Percentiles rank a stretch among this genome's conserved stretches.
phyloP scores from a whole-genome alignment of 2,113 vertebrate species.

The Nycticryphes semicollaris region DNA sequence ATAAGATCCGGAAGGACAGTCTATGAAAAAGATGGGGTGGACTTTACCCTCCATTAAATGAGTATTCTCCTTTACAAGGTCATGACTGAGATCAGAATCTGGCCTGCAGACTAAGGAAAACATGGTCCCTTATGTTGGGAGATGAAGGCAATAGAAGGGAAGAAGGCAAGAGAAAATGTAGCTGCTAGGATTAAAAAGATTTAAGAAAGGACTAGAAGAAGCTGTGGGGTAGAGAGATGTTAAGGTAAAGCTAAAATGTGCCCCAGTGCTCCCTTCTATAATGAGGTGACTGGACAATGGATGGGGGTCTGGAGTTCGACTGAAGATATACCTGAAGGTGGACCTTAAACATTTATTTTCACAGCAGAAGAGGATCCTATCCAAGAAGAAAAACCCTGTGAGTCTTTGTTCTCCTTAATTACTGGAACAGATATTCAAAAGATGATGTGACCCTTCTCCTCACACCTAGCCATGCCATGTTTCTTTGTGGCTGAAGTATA shows the following conservation, averaged over 20 bases:
- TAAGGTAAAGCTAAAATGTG: not conserved
- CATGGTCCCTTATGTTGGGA: accelerated
- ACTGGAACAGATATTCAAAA: not conserved
- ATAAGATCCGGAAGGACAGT: not conserved
- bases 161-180: not conserved
- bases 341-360: not conserved
- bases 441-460: not conserved
- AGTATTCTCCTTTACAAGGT: not conserved
- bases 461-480: not conserved
- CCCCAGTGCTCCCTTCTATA: not conserved
- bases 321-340: not conserved
- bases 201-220: not conserved
- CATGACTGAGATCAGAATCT: not conserved
- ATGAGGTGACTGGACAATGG: not conserved
- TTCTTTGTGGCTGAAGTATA: not conserved
- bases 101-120: not conserved
- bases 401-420: not conserved
- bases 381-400: not conserved
- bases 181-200: not conserved
- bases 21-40: not conserved
- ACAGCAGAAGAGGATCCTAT: not conserved
- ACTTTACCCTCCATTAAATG: not conserved
- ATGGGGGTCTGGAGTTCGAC: not conserved
- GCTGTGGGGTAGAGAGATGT: not conserved
- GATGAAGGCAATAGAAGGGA: not conserved